Base-by-base conservation (phyloP, 2,888 invertebrate species). In the Eupeodes latifasciatus region DNA sequence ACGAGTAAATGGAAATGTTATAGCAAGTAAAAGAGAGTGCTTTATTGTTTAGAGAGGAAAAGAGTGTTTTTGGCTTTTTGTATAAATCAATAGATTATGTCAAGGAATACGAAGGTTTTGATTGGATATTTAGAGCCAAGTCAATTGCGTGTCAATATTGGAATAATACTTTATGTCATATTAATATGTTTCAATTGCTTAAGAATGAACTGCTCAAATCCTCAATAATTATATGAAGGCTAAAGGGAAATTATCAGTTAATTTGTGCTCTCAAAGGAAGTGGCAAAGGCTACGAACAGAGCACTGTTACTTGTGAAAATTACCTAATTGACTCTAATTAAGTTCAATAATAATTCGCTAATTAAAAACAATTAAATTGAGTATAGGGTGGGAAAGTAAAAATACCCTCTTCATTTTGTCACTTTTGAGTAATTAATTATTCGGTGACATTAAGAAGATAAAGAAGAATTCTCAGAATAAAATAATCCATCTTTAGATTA, bases 221-320 rank as follows among this genome's bases (percentile, higher is more conserved):
- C 5, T 11, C 1, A 9, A 34, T 27, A 34, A 36, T 55, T 16
- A 19, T 36, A 40, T 40, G 40, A 49, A 14, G 62, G n/a, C 1
- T 57, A 36, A 9, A 44, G 12, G 10, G 59, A 19, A 4, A 27
- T 12, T 62, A 6, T 44, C 51, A 59, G 27, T 72, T n/a, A 51
- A 74, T 57, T 19, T 34, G 2, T 40, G 57, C 57, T 44, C 27
- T 51, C 14, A 40, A 55, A 55, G 19, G 55, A 10, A 3, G 6
- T 36, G 44, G 66, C 47, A 77, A 59, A 47, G 27, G 2, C 27
- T 27, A 3, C 72, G 67, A 16, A 72, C 72, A n/a, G n/a, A n/a
- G n/a, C 34, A 36, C 81, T 59, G 76, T 85, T 81, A 77, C 47
- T 2, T 27, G 64, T 47, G 55, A 40, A 67, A 81, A 47, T 66